Conservation (phyloP, 2,888 invertebrate species). For the Proisotoma minuta region DNA sequence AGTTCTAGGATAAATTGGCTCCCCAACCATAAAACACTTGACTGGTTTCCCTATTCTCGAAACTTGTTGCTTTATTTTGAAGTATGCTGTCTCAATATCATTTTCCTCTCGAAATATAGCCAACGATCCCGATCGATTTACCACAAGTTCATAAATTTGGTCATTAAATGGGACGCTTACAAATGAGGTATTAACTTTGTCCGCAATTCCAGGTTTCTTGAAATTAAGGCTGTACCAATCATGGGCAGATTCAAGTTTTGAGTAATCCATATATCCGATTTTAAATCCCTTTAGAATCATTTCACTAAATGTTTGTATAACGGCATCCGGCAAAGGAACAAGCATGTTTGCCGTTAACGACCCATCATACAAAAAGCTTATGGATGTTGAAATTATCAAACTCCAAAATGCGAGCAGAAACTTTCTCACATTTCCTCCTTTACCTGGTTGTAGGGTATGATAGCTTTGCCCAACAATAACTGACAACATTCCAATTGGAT, state of each 20-base stretch:
- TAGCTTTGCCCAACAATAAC: constrained; percentile 1
- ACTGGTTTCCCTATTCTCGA: neutral
- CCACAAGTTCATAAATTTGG: neutral
- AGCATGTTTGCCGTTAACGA: constrained; percentile 2
- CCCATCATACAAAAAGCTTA: constrained; percentile 7
- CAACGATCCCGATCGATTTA: neutral
- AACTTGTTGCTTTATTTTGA: neutral
- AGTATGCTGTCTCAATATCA: neutral
- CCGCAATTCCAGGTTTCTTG: neutral
- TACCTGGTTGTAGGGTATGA: neutral
- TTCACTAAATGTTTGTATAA: neutral
- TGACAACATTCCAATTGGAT: neutral
- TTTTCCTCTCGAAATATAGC: neutral
- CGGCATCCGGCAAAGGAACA: neutral
- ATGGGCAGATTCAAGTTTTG: neutral
- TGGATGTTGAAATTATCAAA: constrained; percentile 3
- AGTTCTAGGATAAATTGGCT: neutral
- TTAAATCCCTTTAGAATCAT: constrained; percentile 5
- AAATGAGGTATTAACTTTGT: neutral
- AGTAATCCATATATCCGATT: constrained; percentile 1
- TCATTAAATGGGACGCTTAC: neutral
- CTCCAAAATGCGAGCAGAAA: constrained; percentile 4
- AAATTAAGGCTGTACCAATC: neutral
- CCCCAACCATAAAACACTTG: neutral
- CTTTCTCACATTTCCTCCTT: neutral